Conservation (phyloP, 2,888 invertebrate species). For the Endotricha flammealis region DNA sequence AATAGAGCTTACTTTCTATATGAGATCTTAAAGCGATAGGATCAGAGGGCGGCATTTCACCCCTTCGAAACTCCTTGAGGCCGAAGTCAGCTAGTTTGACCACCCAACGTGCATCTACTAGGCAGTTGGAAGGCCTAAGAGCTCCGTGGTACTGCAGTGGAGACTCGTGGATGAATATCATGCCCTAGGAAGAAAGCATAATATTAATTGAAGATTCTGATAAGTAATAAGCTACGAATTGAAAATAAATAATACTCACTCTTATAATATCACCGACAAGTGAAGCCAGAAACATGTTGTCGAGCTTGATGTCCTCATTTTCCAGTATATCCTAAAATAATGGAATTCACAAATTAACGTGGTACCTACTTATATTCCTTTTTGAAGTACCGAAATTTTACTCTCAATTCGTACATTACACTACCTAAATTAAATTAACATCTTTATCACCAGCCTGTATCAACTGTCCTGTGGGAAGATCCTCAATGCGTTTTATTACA, state of each 20-base stretch:
- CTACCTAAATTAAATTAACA: no score
- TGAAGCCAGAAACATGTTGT: slow-evolving; percentile 97
- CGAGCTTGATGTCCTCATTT: slow-evolving; percentile 96
- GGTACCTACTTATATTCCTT: no score
- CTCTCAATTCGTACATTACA: no score
- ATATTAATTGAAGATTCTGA: no score
- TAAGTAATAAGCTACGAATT: no score
- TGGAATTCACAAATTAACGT: not conserved
- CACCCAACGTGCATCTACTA: slow-evolving; percentile 97
- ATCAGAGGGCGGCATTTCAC: slow-evolving; percentile 82
- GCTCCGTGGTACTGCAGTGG: slow-evolving; percentile 92
- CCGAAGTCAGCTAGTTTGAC: slow-evolving; percentile 96
- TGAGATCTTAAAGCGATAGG: slow-evolving; percentile 79
- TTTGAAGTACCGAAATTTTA: no score
- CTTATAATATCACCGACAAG: slow-evolving; percentile 95
- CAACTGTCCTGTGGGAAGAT: no score
- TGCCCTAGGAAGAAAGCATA: slow-evolving; percentile 79
- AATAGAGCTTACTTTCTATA: slow-evolving; percentile 85
- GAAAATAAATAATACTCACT: slow-evolving; percentile 84
- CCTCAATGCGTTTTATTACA: no score
- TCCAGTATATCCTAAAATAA: slow-evolving; percentile 89
- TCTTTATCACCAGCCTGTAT: no score
- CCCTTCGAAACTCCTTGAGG: slow-evolving; percentile 89
- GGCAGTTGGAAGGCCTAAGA: slow-evolving; percentile 92
- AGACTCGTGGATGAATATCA: slow-evolving; percentile 94